Percentiles rank a stretch among this genome's conserved stretches.
Conservation (phyloP, 2,113 vertebrate genomes). For the Equus quagga region DNA sequence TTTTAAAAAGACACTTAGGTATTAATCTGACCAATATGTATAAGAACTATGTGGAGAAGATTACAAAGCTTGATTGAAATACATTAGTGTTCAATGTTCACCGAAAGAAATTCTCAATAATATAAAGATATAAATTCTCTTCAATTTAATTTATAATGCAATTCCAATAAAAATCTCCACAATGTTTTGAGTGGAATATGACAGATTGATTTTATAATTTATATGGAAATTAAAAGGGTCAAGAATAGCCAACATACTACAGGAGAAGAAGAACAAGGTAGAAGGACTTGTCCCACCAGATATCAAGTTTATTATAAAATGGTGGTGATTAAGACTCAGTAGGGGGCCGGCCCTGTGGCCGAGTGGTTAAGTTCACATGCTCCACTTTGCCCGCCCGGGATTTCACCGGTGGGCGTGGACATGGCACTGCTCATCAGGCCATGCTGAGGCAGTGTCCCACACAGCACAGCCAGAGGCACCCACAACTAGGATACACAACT, state of each 20-base stretch:
- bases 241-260: neutral
- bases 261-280: neutral
- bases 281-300: slow-evolving; percentile 2
- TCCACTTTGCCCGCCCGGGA: too few species aligned
- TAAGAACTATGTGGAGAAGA: neutral
- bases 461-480: too few species aligned
- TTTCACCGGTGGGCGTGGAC: too few species aligned
- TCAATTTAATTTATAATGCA: slow-evolving; percentile 41
- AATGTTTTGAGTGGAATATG: slow-evolving; percentile 52
- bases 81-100: slow-evolving; percentile 33
- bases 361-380: too few species aligned
- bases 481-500: too few species aligned
- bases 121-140: slow-evolving; percentile 13
- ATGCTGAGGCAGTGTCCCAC: too few species aligned
- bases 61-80: slow-evolving; percentile 51
- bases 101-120: neutral
- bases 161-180: slow-evolving; percentile 18
- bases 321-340: slow-evolving; percentile 13
- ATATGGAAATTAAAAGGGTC: slow-evolving; percentile 17
- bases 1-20: neutral
- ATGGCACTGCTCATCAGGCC: too few species aligned
- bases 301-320: slow-evolving; percentile 38
- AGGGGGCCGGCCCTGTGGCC: too few species aligned
- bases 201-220: slow-evolving; percentile 60
- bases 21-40: neutral